Evolutionary conservation across 2,113 vertebrate genomes (phyloP).

Genomic region (Pygathrix nemaeus): DNA sequence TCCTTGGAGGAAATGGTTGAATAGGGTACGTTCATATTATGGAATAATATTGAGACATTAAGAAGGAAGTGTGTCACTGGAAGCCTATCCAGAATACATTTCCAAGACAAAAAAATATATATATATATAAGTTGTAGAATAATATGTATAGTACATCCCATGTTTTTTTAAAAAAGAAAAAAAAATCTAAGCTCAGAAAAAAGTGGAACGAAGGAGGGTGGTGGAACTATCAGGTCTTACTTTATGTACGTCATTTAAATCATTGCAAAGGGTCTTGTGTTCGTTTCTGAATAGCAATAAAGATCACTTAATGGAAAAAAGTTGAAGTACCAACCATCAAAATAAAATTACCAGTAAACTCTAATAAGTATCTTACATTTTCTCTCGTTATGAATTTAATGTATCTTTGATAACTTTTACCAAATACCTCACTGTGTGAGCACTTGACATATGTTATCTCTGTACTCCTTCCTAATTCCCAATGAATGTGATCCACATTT

Average conservation of each 20-base stretch:
- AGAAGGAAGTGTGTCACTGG: neutral
- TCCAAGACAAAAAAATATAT: neutral
- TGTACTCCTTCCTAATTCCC: neutral
- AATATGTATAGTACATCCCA: neutral
- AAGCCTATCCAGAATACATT: neutral
- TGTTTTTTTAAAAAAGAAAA: neutral
- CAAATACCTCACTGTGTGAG: neutral
- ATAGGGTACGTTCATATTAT: neutral
- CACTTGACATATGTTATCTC: neutral
- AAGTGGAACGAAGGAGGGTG: neutral
- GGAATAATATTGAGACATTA: neutral
- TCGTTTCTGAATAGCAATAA: constrained; percentile 34
- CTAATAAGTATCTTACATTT: neutral
- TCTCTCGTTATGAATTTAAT: neutral
- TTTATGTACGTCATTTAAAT: neutral
- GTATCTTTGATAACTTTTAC: neutral
- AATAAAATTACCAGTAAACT: neutral
- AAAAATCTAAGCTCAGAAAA: neutral
- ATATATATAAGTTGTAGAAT: neutral
- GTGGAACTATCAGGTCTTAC: neutral
- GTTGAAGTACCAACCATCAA: neutral
- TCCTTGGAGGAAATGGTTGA: neutral
- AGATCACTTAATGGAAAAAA: neutral
- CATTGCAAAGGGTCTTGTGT: neutral
- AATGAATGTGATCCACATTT: neutral